Base-by-base conservation (phyloP, 2,797 vertebrate species). In the Hybognathus amarus region DNA sequence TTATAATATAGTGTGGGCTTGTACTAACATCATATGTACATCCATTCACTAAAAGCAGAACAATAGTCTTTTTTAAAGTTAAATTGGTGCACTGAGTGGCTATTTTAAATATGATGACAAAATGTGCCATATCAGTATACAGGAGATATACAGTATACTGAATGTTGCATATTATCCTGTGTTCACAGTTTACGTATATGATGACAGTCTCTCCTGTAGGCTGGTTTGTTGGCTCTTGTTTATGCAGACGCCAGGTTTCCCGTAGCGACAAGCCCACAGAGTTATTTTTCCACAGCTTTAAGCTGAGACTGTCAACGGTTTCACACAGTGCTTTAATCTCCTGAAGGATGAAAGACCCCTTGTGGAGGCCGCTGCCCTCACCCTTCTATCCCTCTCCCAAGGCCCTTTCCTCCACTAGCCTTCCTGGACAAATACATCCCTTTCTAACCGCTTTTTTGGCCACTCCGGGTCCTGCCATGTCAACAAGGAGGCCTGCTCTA, bases 261-360 rank as follows among this genome's bases (percentile, higher is more conserved):
- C 76, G 27, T 85, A 86, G 79, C 52, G 73, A 68, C 40, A 81
- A 61, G 67, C 15, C 40, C 76, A 69, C 86, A 81, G 36, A 64
- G 38, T 69, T 84, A 20, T 83, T 38, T 84, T 85, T 85, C 80
- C 73, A 81, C 79, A 67, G 74, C 86, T 82, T 84, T 85, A 76
- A 85, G 84, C 78, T 82, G 83, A 85, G 86, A 85, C 85, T 85
- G 87, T 89, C 89, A 87, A 69, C n/a, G 64, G 82, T 81, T 83
- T 68, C 87, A 88, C 85, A 80, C 85, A 66, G 87, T 18, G 70
- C 89, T 91, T 91, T 92, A 83, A 91, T 92, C 89, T 88, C 71
- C 87, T 85, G 67, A 70, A 27, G 83, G 89, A 93, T 92, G 79
- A 92, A 93, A 92, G 82, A 76, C 52, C 79, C 80, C 83, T 86